A percentile compares a stretch with the other conserved stretches of the same genome.
phyloP scores from a whole-genome alignment of 1,140 invertebrate species.

The Arion vulgaris region DNA sequence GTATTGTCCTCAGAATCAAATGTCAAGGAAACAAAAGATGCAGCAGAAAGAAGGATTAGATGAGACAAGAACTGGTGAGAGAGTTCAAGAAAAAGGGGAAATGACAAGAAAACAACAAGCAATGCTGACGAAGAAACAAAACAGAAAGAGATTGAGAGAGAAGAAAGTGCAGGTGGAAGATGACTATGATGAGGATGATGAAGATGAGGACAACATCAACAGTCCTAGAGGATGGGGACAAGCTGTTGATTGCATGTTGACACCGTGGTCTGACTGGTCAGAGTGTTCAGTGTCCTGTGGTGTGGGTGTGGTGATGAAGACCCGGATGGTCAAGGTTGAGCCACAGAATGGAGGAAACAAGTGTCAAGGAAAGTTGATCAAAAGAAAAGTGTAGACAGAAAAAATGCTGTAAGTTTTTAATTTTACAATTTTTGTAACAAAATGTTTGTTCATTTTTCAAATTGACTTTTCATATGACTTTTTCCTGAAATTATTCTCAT shows the following conservation, averaged over 20 bases:
- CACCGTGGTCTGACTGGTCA: slow-evolving; percentile 71
- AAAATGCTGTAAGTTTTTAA: slow-evolving; percentile 59
- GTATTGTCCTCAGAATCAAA: neutral
- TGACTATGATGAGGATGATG: neutral
- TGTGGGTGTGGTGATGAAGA: slow-evolving; percentile 49
- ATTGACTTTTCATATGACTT: too few relatives aligned
- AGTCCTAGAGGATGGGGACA: slow-evolving; percentile 27
- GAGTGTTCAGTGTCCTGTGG: slow-evolving; percentile 70
- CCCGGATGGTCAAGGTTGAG: slow-evolving; percentile 58
- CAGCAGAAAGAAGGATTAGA: neutral
- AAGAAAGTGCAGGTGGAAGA: neutral
- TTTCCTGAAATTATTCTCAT: too few relatives aligned
- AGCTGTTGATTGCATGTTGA: slow-evolving; percentile 65
- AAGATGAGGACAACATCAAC: neutral
- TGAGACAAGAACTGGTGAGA: slow-evolving; percentile 36
- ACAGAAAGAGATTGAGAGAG: slow-evolving; percentile 33
- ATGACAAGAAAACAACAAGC: slow-evolving; percentile 46
- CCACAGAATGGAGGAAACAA: slow-evolving; percentile 60
- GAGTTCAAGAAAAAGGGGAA: slow-evolving; percentile 36
- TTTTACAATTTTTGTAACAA: neutral
- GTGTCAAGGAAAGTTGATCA: slow-evolving; percentile 60
- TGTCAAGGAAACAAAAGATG: neutral
- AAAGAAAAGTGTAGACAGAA: slow-evolving; percentile 58
- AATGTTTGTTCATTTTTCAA: too few relatives aligned
- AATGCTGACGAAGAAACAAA: slow-evolving; percentile 38